Percentiles rank a stretch among this genome's conserved stretches.
Conservation (phyloP, 53 echinoderm and acorn worm genomes). For the Pentamera pediparva region DNA sequence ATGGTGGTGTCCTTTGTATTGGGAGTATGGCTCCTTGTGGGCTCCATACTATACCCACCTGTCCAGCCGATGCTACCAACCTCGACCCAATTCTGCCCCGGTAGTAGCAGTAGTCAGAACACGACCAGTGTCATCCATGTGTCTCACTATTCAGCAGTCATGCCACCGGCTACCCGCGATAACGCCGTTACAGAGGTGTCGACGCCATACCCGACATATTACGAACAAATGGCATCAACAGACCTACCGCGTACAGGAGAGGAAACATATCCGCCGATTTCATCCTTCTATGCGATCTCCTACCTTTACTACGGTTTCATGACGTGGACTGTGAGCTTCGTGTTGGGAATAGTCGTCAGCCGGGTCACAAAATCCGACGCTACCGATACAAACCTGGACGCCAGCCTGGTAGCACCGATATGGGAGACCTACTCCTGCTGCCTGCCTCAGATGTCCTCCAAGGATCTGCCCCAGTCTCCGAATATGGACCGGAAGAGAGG, state of each 20-base stretch:
- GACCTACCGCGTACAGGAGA: background rate
- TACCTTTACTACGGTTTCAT: constrained; percentile 26
- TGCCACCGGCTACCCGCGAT: background rate
- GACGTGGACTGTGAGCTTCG: background rate
- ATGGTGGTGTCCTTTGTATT: constrained; percentile 6
- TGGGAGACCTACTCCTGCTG: constrained; percentile 18
- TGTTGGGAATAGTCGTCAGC: constrained; percentile 4
- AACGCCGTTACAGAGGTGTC: background rate
- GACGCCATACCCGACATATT: too few species aligned
- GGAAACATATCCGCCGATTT: background rate
- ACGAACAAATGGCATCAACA: background rate
- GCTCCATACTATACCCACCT: constrained; percentile 4
- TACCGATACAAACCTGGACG: background rate
- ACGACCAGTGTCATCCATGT: background rate
- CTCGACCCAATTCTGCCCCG: background rate
- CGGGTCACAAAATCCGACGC: background rate
- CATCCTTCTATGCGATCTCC: constrained; percentile 12
- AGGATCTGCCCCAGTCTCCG: background rate
- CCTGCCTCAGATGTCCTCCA: too few species aligned
- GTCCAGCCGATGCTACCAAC: background rate
- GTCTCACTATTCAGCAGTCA: background rate
- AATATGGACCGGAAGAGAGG: background rate
- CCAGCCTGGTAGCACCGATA: background rate
- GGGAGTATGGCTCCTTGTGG: constrained; percentile 1
- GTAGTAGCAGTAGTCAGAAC: background rate